phyloP scores from a whole-genome alignment of 30 jellyfish, hydroid and myxozoan genomes.

The Euphysa ruthae region DNA sequence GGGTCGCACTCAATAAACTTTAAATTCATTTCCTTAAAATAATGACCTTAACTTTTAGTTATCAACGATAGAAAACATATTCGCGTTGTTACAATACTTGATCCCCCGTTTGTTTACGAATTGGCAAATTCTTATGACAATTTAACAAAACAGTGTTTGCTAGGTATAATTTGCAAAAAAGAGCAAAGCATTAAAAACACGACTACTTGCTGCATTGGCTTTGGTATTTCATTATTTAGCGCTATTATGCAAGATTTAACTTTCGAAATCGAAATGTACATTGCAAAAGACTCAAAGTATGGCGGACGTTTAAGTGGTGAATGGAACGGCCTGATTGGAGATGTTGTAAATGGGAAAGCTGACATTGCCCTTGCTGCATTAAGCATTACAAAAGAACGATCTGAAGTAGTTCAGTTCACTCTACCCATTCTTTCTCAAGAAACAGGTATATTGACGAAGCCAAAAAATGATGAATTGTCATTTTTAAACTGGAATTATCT shows the following conservation, averaged over 20 bases:
- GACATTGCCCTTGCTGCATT: conserved; percentile 70
- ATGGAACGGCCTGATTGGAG: conserved; percentile 92
- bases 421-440: conserved; percentile 41
- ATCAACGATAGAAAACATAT: too few species aligned
- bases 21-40: too few species aligned
- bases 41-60: too few species aligned
- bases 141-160: too few species aligned
- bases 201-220: conserved; percentile 78
- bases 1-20: too few species aligned
- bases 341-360: conserved; percentile 48
- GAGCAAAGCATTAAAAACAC: too few species aligned
- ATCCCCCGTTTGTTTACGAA: too few species aligned
- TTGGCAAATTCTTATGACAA: too few species aligned
- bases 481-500: conserved; percentile 45
- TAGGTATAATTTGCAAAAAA: too few species aligned
- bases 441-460: conserved; percentile 37
- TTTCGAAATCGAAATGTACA: conserved; percentile 28
- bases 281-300: conserved; percentile 60
- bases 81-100: too few species aligned
- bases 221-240: conserved; percentile 32
- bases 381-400: conserved; percentile 45
- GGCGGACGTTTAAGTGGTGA: conserved; percentile 44
- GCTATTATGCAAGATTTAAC: conserved; percentile 30
- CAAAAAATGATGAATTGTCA: not conserved
- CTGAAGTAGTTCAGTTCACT: conserved; percentile 39